Evolutionary conservation across 2,888 invertebrate genomes (phyloP), one percentile per base, ranked within the genome.

Genomic region (Eretmocerus hayati): DNA sequence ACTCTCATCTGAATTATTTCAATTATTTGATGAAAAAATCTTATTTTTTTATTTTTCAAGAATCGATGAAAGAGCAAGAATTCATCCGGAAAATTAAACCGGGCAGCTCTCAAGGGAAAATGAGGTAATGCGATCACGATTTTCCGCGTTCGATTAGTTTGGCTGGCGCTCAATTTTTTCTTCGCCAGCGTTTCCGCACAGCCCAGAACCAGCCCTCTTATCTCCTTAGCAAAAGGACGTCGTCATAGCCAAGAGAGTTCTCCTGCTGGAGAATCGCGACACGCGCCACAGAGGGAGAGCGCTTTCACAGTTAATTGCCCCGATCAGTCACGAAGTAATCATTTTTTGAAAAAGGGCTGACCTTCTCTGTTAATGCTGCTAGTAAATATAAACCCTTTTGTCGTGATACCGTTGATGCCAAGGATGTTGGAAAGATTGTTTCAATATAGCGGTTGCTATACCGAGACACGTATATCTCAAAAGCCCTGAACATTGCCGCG

Each of bases 141-240:
- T 62, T 62, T 63, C 62, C 61, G 60, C 58, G 57, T 63, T 62
- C 61, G 64, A 64, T 64, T 64, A 63, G 59, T 57, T 53, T 52
- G 53, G 44, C 43, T 20, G 23, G 38, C 42, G 23, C 48, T 44
- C 44, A 48, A 46, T 13, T 42, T 44, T 33, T 45, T 47, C 40
- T 33, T 47, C 39, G 6, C n/a, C n/a, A n/a, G n/a, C n/a, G n/a
- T n/a, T n/a, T n/a, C n/a, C n/a, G n/a, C n/a, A n/a, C n/a, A n/a
- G n/a, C n/a, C n/a, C n/a, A n/a, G n/a, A n/a, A n/a, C n/a, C n/a
- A 46, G 26, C 33, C 40, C 30, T 47, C 50, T 43, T 37, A 42
- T 42, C 38, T 40, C 44, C 42, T 30, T 41, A 31, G 37, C 48
- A 44, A 42, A 16, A 20, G 20, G 35, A 31, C 18, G n/a, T n/a